Conservation (phyloP, 2,888 invertebrate genomes). For the Elysia crispata region DNA sequence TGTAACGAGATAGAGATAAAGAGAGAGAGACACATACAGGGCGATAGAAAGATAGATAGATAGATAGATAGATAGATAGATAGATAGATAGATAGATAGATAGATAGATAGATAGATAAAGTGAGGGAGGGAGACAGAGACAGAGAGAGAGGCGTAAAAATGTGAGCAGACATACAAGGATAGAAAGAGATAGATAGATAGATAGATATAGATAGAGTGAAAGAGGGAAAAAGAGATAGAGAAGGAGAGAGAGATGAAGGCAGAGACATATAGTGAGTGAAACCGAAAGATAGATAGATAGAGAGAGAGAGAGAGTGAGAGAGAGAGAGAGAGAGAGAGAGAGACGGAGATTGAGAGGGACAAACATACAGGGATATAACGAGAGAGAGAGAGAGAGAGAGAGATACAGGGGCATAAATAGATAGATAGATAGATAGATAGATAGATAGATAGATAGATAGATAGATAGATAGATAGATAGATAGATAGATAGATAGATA, state of each 20-base stretch:
- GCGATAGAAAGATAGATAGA: not conserved
- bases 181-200: no score
- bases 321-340: no score
- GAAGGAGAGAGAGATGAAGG: constrained; percentile 14
- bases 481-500: no score
- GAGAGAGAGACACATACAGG: not conserved
- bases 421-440: not conserved
- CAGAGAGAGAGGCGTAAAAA: not conserved
- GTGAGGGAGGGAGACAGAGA: no score
- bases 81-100: not conserved
- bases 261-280: constrained; percentile 6
- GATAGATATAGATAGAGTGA: no score
- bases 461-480: no score
- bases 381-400: not conserved
- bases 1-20: no score
- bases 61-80: constrained; percentile 2
- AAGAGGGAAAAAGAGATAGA: constrained; percentile 18
- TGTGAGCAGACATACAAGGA: not conserved
- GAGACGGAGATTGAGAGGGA: no score
- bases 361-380: no score
- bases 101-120: constrained; percentile 2
- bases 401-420: not conserved
- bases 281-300: no score
- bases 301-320: no score
- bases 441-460: no score